Conservation (phyloP, 2,888 invertebrate genomes). For the Hypselothyrea guttata region DNA sequence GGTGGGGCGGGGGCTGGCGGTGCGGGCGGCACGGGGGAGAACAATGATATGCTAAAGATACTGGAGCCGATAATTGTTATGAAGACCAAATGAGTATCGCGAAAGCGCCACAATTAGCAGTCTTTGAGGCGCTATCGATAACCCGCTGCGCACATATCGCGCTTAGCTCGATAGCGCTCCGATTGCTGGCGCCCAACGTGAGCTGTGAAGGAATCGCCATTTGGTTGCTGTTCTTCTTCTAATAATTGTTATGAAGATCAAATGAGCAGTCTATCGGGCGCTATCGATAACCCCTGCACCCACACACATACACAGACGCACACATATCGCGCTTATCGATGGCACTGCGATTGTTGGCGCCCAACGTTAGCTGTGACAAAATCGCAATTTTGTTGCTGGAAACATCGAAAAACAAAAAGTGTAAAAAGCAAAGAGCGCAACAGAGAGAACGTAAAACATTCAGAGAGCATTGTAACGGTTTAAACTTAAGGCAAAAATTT, state of each 20-base stretch:
- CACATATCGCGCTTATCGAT: constrained; percentile 22
- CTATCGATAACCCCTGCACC: not conserved
- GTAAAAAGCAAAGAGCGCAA: no score
- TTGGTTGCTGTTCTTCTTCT: no score
- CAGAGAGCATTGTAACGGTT: no score
- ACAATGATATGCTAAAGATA: constrained; percentile 82
- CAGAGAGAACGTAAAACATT: no score
- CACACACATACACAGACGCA: not conserved
- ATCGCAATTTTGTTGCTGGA: no score
- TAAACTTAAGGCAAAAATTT: no score
- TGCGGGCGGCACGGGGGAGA: constrained; percentile 71
- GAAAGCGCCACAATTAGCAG: constrained; percentile 49
- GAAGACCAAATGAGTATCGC: constrained; percentile 81
- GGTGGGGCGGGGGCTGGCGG: constrained; percentile 31
- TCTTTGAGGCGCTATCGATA: constrained; percentile 25
- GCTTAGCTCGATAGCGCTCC: no score
- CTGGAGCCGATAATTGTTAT: constrained; percentile 83
- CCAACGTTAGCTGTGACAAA: no score
- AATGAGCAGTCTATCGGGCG: no score
- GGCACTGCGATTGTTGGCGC: constrained; percentile 3
- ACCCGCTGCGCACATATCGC: no score
- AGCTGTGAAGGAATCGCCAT: not conserved
- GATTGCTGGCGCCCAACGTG: no score
- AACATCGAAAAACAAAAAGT: constrained; percentile 26
- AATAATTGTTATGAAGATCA: no score